Evolutionary conservation across 2,113 vertebrate species (phyloP).

Genomic region (Gulo gulo): DNA sequence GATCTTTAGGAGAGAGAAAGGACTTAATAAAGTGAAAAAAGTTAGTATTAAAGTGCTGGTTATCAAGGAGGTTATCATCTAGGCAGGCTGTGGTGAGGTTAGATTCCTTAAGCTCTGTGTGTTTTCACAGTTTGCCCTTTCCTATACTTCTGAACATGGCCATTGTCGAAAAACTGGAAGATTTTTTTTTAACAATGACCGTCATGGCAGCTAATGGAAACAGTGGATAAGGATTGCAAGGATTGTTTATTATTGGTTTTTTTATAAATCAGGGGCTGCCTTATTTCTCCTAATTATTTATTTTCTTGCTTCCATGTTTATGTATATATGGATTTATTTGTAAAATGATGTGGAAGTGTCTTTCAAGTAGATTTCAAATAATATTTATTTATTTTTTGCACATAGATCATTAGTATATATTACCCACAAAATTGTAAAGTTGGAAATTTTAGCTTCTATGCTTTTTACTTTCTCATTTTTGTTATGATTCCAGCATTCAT

Average conservation of each 20-base stretch:
- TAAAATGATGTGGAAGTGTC: background rate
- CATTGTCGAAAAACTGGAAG: background rate
- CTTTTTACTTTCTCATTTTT: slow-evolving; percentile 17
- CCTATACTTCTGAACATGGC: background rate
- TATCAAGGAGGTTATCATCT: background rate
- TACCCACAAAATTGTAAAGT: background rate
- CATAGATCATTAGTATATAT: background rate
- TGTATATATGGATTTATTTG: background rate
- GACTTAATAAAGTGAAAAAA: background rate
- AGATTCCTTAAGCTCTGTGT: background rate
- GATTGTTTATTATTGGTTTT: background rate
- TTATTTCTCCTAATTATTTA: background rate
- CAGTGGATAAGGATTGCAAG: background rate
- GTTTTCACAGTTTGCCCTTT: background rate
- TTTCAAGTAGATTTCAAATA: slow-evolving; percentile 29
- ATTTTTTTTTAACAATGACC: background rate
- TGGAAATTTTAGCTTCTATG: background rate
- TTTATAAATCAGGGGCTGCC: background rate
- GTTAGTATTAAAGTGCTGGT: background rate
- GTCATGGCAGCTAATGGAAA: background rate
- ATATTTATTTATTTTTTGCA: slow-evolving; percentile 12
- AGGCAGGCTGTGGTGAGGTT: background rate
- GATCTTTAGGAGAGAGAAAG: background rate
- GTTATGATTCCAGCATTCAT: background rate
- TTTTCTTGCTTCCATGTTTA: slow-evolving; percentile 9